phyloP scores from a whole-genome alignment of 64 coral and sea anemone genomes.

The Stichodactyla helianthus region DNA sequence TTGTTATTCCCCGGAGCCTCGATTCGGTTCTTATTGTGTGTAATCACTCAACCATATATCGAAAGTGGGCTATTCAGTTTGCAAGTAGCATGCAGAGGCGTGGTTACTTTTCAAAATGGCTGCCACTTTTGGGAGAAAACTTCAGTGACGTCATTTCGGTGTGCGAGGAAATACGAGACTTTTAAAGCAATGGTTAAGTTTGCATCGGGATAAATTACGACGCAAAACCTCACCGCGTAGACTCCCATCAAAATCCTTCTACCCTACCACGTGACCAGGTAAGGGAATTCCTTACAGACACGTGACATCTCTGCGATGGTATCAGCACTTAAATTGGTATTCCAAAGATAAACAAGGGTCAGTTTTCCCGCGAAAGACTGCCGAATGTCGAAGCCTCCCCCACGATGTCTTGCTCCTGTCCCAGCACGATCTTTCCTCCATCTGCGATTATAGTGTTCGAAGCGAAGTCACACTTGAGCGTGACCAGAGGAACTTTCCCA shows the following conservation, averaged over 20 bases:
- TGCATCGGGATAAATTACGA: slow-evolving; percentile 31
- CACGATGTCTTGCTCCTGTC: slow-evolving; percentile 52
- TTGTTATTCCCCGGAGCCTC: too few relatives aligned
- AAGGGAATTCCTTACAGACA: slow-evolving; percentile 42
- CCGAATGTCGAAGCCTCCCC: slow-evolving; percentile 48
- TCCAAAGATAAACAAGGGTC: slow-evolving; percentile 53
- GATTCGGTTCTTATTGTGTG: too few relatives aligned
- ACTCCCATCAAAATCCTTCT: slow-evolving; percentile 35
- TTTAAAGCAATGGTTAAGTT: background rate
- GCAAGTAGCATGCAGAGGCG: background rate
- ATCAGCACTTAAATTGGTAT: slow-evolving; percentile 7
- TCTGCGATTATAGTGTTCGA: background rate
- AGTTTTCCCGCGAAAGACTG: slow-evolving; percentile 52
- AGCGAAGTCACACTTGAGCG: slow-evolving; percentile 13
- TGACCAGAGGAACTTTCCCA: slow-evolving; percentile 17
- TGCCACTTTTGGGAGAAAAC: background rate
- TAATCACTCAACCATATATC: too few relatives aligned
- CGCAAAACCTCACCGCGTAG: slow-evolving; percentile 29
- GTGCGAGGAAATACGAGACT: too few relatives aligned
- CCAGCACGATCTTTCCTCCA: slow-evolving; percentile 38
- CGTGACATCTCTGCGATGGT: slow-evolving; percentile 30
- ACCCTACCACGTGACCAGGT: slow-evolving; percentile 49
- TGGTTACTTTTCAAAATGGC: background rate
- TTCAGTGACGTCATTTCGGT: background rate
- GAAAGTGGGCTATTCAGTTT: background rate